A percentile compares a stretch with the other conserved stretches of the same genome.
Evolutionary conservation across 2,113 vertebrate species (phyloP).

Genomic region (Aegypius monachus): DNA sequence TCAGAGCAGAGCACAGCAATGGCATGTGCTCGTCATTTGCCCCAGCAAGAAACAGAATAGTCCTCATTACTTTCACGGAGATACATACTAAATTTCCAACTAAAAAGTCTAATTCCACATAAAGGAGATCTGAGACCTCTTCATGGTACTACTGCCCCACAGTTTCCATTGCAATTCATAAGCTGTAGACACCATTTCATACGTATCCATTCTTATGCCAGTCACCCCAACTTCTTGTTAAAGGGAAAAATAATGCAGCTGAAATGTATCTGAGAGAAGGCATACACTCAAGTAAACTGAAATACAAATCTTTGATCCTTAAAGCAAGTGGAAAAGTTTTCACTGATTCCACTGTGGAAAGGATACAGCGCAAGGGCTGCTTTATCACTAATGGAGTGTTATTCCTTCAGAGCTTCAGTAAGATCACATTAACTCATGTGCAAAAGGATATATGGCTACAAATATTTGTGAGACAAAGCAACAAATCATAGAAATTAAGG

Average conservation of each 20-base stretch:
- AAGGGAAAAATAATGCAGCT: background rate
- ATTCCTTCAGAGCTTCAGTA: background rate
- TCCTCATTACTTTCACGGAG: background rate
- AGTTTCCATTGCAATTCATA: background rate
- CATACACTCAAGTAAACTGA: background rate
- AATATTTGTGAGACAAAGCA: background rate
- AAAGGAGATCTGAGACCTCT: background rate
- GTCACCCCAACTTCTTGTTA: background rate
- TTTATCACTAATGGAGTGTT: background rate
- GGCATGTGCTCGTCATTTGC: background rate
- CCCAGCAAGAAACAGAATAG: background rate
- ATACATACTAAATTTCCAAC: background rate
- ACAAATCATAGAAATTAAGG: background rate
- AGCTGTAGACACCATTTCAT: background rate
- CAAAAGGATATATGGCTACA: background rate
- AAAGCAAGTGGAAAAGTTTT: background rate
- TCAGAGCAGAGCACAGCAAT: background rate
- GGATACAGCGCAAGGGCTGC: background rate
- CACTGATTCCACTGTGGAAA: background rate
- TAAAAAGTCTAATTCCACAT: background rate
- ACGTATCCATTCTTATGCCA: background rate
- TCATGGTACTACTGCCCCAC: background rate
- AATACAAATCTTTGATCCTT: background rate
- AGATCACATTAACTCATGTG: background rate
- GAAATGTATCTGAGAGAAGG: background rate